Base-by-base conservation (phyloP, 1,140 invertebrate species). In the Himalopsyche phryganea region DNA sequence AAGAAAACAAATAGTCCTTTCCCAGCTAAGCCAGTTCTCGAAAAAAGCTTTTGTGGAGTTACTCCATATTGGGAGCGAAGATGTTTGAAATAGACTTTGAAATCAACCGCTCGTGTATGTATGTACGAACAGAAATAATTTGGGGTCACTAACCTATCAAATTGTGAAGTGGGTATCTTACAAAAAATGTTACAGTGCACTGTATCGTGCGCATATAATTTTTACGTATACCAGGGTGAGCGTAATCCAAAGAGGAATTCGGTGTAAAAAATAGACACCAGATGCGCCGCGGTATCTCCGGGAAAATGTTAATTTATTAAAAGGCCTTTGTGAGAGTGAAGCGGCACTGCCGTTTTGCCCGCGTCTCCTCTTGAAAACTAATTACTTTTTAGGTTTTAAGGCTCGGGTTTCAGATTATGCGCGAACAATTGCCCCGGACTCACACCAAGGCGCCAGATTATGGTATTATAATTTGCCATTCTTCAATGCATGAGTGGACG, bases 301-400 rank as follows among this genome's bases (percentile, higher is more conserved):
- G 55, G 51, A 49, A 56, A 61, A 61, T 61, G 60, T 61, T 61
- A 61, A 61, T 57, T 61, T 61, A 61, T 61, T 46, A 61, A 58
- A 51, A 47, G 49, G 49, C 17, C 23, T 19, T 36, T 35, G 32
- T n/a, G 15, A 36, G 33, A 23, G n/a, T 13, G 10, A 23, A n/a
- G n/a, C 54, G 45, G 33, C 2, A 7, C 46, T 50, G 41, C 49
- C n/a, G 1, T 20, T 13, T 32, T 48, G 20, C 23, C 28, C 7
- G 20, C 28, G 7, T 7, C 36, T 20, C 14, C 20, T 18, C 47
- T 28, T 33, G 48, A 50, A 52, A 51, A n/a, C 53, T 61, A 57
- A 58, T 61, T 61, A 61, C 60, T 61, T 58, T 57, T 45, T 19
- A 47, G 47, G 53, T 55, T 61, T 61, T 48, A 57, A 40, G 60